These are phyloP conservation scores for Ischnus inquisitorius DNA, from an alignment of 2,888 invertebrate genomes.

Conservation along the genomic window DNA sequence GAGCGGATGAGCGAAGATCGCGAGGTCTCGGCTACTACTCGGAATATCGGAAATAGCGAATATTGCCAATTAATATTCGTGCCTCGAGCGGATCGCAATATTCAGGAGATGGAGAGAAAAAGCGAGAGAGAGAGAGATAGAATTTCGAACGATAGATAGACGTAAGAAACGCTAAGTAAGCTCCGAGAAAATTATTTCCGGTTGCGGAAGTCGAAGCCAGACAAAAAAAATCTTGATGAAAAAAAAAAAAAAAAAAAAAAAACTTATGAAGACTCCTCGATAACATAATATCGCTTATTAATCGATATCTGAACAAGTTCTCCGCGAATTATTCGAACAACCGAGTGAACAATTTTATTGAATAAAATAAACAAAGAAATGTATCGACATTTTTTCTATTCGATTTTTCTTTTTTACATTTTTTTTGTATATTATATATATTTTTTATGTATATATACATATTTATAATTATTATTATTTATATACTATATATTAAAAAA, in stretches of 20 bases:
- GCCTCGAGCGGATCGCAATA: conserved; percentile 33
- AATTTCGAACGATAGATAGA: not conserved
- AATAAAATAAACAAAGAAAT: too few species aligned
- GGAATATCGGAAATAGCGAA: conserved; percentile 53
- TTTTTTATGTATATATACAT: too few species aligned
- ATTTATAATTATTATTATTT: too few species aligned
- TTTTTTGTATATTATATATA: too few species aligned
- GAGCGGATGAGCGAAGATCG: conserved; percentile 17
- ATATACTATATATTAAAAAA: too few species aligned
- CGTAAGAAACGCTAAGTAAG: conserved; percentile 11
- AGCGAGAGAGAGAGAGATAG: not conserved
- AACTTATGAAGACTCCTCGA: conserved; percentile 43
- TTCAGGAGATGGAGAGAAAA: conserved; percentile 40
- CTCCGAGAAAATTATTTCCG: conserved; percentile 60
- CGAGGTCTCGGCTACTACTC: conserved; percentile 24
- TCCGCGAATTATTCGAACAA: not conserved
- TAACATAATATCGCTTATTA: conserved; percentile 22
- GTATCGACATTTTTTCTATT: not conserved
- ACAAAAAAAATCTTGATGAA: conserved; percentile 21
- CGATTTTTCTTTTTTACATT: not conserved
- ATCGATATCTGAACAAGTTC: not conserved
- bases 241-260: too few species aligned
- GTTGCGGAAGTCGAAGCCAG: conserved; percentile 7
- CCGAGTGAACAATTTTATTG: not conserved
- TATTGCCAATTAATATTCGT: conserved; percentile 67